These are phyloP conservation scores for Drosophila oshimai DNA, from an alignment of 1,140 invertebrate species.

Conservation along the genomic window DNA sequence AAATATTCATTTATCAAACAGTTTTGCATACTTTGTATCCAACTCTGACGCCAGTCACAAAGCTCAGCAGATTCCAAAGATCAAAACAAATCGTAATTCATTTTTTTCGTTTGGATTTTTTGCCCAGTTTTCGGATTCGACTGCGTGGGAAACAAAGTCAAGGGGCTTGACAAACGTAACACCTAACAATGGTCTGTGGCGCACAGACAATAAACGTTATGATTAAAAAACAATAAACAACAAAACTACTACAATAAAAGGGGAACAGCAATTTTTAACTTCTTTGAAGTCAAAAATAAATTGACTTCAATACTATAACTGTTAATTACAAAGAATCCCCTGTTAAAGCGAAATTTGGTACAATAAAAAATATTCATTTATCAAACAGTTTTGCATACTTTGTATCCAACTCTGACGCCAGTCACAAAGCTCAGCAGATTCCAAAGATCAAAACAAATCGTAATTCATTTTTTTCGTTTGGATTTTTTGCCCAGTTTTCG, in stretches of 20 bases:
- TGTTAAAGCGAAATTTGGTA: background rate
- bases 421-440: constrained; percentile 38
- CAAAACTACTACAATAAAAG: constrained; percentile 32
- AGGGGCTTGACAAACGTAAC: constrained; percentile 22
- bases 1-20: background rate
- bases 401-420: constrained; percentile 17
- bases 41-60: constrained; percentile 32
- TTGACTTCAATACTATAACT: too few relatives aligned
- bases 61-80: constrained; percentile 32
- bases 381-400: constrained; percentile 5
- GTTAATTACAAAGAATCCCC: background rate
- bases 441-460: constrained; percentile 24
- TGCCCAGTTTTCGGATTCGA: constrained; percentile 7
- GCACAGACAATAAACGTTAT: constrained; percentile 68
- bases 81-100: constrained; percentile 30
- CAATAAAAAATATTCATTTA: background rate
- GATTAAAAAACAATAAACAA: constrained; percentile 77
- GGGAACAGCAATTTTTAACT: constrained; percentile 10
- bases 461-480: constrained; percentile 14
- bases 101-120: background rate
- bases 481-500: constrained; percentile 24
- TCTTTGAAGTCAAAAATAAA: too few relatives aligned
- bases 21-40: background rate
- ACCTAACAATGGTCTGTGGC: constrained; percentile 44
- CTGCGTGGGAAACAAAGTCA: constrained; percentile 63